These are phyloP conservation scores for Drosophila suzukii DNA, from an alignment of 1,140 invertebrate species.

Conservation along the genomic window DNA sequence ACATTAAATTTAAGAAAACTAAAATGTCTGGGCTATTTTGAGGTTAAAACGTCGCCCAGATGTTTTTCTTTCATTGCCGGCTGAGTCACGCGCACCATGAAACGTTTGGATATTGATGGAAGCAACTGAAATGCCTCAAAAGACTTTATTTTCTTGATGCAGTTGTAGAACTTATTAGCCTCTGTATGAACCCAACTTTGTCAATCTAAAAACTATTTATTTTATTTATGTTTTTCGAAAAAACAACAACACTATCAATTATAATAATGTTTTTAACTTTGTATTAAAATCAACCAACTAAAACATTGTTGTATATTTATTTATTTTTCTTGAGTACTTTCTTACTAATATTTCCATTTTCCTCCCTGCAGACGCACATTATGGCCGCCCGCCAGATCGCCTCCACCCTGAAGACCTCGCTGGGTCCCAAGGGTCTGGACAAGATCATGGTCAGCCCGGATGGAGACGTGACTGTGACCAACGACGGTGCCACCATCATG, in stretches of 20 bases:
- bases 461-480: conserved; percentile 99
- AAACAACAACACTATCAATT: background rate
- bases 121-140: background rate
- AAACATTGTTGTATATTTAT: no score
- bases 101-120: conserved; percentile 9
- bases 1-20: conserved; percentile 3
- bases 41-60: conserved; percentile 74
- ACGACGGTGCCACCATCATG: conserved; percentile 99
- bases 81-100: conserved; percentile 69
- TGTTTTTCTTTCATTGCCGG: conserved; percentile 47
- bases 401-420: conserved; percentile 94
- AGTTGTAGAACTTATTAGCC: no score
- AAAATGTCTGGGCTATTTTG: conserved; percentile 38
- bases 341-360: background rate
- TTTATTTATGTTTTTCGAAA: background rate
- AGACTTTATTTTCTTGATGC: background rate
- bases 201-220: background rate
- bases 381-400: conserved; percentile 96
- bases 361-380: conserved; percentile 94
- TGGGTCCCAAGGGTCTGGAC: conserved; percentile 98
- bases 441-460: conserved; percentile 99
- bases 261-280: no score
- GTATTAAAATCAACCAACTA: no score
- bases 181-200: background rate
- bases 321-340: background rate